A percentile compares a stretch with the other conserved stretches of the same genome.
These are phyloP conservation scores for Cotesia glomerata DNA, from an alignment of 1,140 invertebrate genomes.

Conservation along the genomic window DNA sequence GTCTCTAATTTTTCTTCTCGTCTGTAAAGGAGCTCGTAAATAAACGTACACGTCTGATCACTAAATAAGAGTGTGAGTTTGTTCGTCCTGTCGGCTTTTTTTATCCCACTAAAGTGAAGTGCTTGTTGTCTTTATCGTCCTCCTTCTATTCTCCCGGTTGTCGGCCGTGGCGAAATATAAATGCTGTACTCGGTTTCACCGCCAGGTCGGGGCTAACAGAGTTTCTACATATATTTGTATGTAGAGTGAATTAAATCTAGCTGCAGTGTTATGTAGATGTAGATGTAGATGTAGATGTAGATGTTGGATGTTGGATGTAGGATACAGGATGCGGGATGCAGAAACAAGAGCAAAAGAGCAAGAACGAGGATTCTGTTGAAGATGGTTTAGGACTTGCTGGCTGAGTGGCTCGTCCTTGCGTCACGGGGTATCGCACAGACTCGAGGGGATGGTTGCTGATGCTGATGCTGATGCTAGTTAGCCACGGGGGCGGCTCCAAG, in stretches of 20 bases:
- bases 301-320: neutral
- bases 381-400: slow-evolving; percentile 55
- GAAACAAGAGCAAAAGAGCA: neutral
- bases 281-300: slow-evolving; percentile 16
- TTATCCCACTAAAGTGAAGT: neutral
- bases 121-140: neutral
- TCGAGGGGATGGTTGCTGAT: slow-evolving; percentile 27
- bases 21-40: too few relatives aligned
- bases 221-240: neutral
- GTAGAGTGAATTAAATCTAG: neutral
- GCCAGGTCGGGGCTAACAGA: too few relatives aligned
- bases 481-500: slow-evolving; percentile 49
- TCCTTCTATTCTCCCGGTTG: too few relatives aligned
- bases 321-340: neutral
- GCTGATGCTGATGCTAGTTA: slow-evolving; percentile 43
- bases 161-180: too few relatives aligned
- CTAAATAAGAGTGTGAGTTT: too few relatives aligned
- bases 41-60: neutral
- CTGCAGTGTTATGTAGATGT: slow-evolving; percentile 16
- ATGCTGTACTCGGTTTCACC: too few relatives aligned
- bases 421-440: slow-evolving; percentile 36
- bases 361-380: slow-evolving; percentile 3
- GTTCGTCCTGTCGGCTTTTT: too few relatives aligned
- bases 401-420: slow-evolving; percentile 53
- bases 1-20: too few relatives aligned